These are phyloP conservation scores for Drosophila nannoptera DNA, from an alignment of 1,140 invertebrate genomes.

Conservation along the genomic window DNA sequence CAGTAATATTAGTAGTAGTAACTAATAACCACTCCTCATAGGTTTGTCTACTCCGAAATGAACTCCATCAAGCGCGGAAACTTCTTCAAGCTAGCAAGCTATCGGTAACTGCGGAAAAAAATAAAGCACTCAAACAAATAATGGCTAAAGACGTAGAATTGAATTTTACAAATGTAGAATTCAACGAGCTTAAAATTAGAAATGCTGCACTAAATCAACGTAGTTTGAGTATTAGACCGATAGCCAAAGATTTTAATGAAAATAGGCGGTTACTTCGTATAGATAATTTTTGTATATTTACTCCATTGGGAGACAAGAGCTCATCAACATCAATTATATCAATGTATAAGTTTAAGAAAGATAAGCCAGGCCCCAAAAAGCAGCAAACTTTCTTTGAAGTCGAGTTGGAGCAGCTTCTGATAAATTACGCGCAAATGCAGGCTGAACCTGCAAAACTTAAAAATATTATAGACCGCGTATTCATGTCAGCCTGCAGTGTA, in stretches of 20 bases:
- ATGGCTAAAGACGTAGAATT: constrained; percentile 56
- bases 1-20: neutral
- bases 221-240: neutral
- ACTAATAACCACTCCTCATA: constrained; percentile 11
- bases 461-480: constrained; percentile 16
- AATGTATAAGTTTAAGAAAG: constrained; percentile 20
- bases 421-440: constrained; percentile 55
- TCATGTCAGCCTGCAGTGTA: constrained; percentile 53
- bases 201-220: constrained; percentile 38
- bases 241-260: constrained; percentile 8
- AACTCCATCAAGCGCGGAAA: constrained; percentile 63
- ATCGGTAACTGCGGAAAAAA: constrained; percentile 48
- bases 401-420: constrained; percentile 59
- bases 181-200: constrained; percentile 54
- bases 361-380: constrained; percentile 29
- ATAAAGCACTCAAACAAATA: constrained; percentile 56
- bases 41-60: constrained; percentile 65
- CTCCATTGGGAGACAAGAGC: neutral
- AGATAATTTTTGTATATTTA: constrained; percentile 39
- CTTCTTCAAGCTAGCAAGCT: constrained; percentile 64
- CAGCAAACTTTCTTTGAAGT: constrained; percentile 52
- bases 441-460: constrained; percentile 21
- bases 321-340: neutral
- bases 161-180: constrained; percentile 38
- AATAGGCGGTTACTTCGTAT: constrained; percentile 36